A percentile compares a stretch with the other conserved stretches of the same genome.
phyloP scores from a whole-genome alignment of 1,140 invertebrate species.

The Euborellia annulipes region DNA sequence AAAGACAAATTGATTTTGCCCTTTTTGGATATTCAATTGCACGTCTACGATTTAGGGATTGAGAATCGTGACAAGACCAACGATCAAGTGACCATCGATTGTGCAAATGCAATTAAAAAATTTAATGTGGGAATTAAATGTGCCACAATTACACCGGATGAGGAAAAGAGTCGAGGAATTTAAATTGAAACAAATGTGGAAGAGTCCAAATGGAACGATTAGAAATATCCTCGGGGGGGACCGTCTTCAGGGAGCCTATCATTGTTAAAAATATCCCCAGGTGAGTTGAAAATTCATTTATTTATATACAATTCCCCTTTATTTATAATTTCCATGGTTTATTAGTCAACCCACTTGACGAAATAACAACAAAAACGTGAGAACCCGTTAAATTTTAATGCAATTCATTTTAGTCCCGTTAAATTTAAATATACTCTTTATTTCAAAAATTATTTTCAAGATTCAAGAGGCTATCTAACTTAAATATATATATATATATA shows the following conservation, averaged over 20 bases:
- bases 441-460: too few relatives aligned
- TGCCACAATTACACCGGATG: constrained; percentile 97
- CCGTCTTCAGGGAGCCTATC: constrained; percentile 90
- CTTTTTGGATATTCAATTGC: constrained; percentile 88
- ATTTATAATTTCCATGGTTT: too few relatives aligned
- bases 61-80: constrained; percentile 89
- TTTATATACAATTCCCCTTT: too few relatives aligned
- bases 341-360: too few relatives aligned
- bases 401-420: too few relatives aligned
- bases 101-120: constrained; percentile 90
- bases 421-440: too few relatives aligned
- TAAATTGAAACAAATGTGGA: constrained; percentile 98
- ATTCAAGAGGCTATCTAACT: too few relatives aligned
- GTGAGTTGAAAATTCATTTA: too few relatives aligned
- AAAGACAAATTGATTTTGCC: constrained; percentile 95
- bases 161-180: constrained; percentile 87
- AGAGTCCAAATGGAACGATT: constrained; percentile 96
- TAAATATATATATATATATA: too few relatives aligned
- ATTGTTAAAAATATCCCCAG: constrained; percentile 96
- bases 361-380: too few relatives aligned
- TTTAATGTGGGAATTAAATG: constrained; percentile 99
- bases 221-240: constrained; percentile 95
- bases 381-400: too few relatives aligned
- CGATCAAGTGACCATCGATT: constrained; percentile 92
- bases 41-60: constrained; percentile 89